Evolutionary conservation across 1,140 invertebrate species (phyloP).

Genomic region (Oreohelix idahoensis): DNA sequence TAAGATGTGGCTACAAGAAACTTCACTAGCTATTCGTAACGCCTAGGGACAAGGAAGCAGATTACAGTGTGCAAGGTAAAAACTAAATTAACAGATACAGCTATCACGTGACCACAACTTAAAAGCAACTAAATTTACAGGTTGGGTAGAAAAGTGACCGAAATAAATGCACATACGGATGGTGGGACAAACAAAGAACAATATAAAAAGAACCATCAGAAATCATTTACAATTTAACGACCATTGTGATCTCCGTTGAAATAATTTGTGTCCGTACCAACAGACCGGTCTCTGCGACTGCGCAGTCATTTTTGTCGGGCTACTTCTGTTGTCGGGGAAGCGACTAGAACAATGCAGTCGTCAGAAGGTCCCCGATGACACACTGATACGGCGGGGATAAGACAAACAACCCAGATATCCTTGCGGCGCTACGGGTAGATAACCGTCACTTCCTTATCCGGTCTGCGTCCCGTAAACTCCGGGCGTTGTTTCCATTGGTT

Average conservation of each 20-base stretch:
- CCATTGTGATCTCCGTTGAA: not conserved
- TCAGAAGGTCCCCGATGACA: constrained; percentile 13
- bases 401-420: constrained; percentile 10
- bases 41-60: too few species aligned
- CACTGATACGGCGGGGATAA: not conserved
- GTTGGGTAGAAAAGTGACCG: too few species aligned
- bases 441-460: constrained; percentile 2
- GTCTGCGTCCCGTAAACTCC: not conserved
- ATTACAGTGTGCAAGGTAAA: too few species aligned
- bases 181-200: too few species aligned
- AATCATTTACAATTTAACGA: not conserved
- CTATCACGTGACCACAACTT: too few species aligned
- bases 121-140: too few species aligned
- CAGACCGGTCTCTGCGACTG: not conserved
- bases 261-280: not conserved
- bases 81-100: too few species aligned
- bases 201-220: not conserved
- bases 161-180: too few species aligned
- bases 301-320: not conserved
- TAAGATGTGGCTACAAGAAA: too few species aligned
- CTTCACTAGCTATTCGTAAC: too few species aligned
- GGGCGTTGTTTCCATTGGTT: not conserved
- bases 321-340: not conserved
- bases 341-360: constrained; percentile 11
- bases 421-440: not conserved